Evolutionary conservation across 1,140 invertebrate genomes (phyloP), one percentile per base, ranked within the genome.

Genomic region (Ericerus pela): DNA sequence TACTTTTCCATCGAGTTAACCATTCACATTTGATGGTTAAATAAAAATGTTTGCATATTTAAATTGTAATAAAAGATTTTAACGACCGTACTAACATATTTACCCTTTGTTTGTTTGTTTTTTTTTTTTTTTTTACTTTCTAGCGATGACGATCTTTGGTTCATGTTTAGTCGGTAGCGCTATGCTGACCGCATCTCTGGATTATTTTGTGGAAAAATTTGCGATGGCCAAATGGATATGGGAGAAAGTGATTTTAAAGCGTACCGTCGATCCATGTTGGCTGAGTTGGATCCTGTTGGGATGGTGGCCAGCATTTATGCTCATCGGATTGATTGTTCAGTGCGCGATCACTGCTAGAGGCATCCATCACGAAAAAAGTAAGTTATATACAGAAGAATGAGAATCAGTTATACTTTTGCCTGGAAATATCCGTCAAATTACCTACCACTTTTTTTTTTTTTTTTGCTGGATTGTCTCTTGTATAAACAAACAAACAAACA

Each of bases 131-230:
- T 33, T 33, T 10, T 33, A n/a, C 8, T n/a, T 33, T 33, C 37
- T 74, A 83, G 75, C 75, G 56, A 65, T 82, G 31, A 86, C 83
- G 27, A 81, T 86, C 62, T 67, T 85, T 38, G 82, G 82, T n/a
- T 85, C 83, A 8, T 78, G 78, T 62, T 72, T 86, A 12, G 84
- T 85, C 59, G 85, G 85, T 26, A 81, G 80, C 29, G 82, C 82
- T 8, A 75, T 85, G 28, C 76, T 86, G 60, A 75, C 82, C 1
- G 75, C 75, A 16, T 77, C 79, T 6, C 70, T 83, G 30, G 84
- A 88, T 69, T 87, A 86, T 66, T 85, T 85, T 67, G 75, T 87
- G 28, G 84, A 86, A 66, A 75, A 76, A 58, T 75, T 82, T 63
- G 68, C 76, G 56, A 79, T 83, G 75, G 73, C 84, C 27, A 71